Percentiles rank a stretch among this genome's conserved stretches.
Evolutionary conservation across 1,140 invertebrate species (phyloP).

Genomic region (Dermatophagoides farinae): DNA sequence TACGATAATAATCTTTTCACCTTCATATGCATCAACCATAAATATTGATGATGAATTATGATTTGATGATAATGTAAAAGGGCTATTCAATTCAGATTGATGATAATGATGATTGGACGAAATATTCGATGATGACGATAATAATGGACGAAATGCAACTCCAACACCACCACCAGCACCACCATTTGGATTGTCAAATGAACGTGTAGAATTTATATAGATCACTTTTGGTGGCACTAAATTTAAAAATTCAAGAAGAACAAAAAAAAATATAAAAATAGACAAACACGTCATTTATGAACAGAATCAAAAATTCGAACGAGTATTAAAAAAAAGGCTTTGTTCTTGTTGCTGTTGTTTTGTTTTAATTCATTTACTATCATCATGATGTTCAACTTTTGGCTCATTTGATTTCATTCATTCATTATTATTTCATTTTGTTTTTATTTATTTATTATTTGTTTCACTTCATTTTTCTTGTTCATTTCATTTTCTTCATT

Average conservation of each 20-base stretch:
- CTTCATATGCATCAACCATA: conserved; percentile 57
- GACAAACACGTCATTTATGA: not conserved
- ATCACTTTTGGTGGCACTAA: conserved; percentile 11
- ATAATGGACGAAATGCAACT: not conserved
- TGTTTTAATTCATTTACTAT: no score
- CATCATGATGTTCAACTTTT: no score
- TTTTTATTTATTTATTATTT: no score
- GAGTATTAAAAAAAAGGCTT: not conserved
- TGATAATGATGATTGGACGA: no score
- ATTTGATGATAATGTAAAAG: no score
- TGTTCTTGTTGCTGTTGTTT: no score
- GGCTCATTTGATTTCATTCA: no score
- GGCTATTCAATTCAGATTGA: no score
- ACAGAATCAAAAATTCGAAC: not conserved
- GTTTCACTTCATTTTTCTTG: no score
- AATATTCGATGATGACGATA: not conserved
- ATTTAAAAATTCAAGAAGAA: not conserved
- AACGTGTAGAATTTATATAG: conserved; percentile 5
- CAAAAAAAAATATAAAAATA: not conserved
- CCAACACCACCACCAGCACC: not conserved
- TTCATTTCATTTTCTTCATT: no score
- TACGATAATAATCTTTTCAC: conserved; percentile 52
- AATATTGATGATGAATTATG: conserved; percentile 12
- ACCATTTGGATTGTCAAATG: not conserved
- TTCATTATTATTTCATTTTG: no score